Conservation (phyloP, 2,888 invertebrate genomes). For the Diloba caeruleocephala region DNA sequence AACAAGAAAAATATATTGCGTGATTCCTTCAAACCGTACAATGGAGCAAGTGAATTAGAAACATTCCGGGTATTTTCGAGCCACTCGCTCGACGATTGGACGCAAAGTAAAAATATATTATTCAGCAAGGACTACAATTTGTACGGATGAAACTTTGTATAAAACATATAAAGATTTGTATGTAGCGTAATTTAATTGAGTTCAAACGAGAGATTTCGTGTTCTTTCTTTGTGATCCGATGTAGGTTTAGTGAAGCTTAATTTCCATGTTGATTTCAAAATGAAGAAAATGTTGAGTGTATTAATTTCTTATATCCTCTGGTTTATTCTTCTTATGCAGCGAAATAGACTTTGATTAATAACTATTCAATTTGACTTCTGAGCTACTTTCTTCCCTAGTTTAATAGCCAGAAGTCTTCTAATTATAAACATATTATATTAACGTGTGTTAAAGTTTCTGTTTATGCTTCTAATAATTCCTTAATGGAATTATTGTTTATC, state of each 20-base stretch:
- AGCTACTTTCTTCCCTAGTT: no score
- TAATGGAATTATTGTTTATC: no score
- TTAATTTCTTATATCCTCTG: neutral
- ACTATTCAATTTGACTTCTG: no score
- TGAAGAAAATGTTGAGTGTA: slow-evolving; percentile 4
- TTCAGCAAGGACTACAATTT: slow-evolving; percentile 61
- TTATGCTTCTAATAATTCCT: no score
- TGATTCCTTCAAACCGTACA: slow-evolving; percentile 60
- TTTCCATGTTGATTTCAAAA: slow-evolving; percentile 16
- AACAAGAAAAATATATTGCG: slow-evolving; percentile 34
- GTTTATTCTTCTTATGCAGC: no score
- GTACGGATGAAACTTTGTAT: slow-evolving; percentile 53
- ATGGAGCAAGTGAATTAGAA: slow-evolving; percentile 61
- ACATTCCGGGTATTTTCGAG: slow-evolving; percentile 56
- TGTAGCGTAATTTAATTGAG: slow-evolving; percentile 44
- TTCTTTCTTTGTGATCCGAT: slow-evolving; percentile 29
- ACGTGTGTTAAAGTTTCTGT: no score
- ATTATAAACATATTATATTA: no score
- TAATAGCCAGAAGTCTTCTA: no score
- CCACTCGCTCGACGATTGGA: slow-evolving; percentile 63
- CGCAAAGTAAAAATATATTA: slow-evolving; percentile 69
- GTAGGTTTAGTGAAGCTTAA: slow-evolving; percentile 2
- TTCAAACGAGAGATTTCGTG: slow-evolving; percentile 17
- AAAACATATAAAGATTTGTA: slow-evolving; percentile 31
- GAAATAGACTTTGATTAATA: no score